These are phyloP conservation scores for Polypedilum pembai DNA, from an alignment of 1,140 invertebrate genomes.

Conservation along the genomic window DNA sequence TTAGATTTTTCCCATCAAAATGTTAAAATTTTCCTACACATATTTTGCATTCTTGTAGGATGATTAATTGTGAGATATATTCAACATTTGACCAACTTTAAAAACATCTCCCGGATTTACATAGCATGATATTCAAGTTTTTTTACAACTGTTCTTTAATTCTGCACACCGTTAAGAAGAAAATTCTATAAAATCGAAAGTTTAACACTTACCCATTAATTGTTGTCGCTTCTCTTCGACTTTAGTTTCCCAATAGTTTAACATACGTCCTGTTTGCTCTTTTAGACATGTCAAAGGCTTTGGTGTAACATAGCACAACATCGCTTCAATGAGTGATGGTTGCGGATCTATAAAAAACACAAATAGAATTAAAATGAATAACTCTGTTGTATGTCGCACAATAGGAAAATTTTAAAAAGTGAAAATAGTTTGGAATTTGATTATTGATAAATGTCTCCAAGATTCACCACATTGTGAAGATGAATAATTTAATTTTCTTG, in stretches of 20 bases:
- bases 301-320: neutral
- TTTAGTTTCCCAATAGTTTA: neutral
- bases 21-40: neutral
- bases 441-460: neutral
- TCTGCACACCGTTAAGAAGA: too few species aligned
- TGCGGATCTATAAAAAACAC: neutral
- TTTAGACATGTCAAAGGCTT: neutral
- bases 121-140: too few species aligned
- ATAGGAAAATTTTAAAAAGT: neutral
- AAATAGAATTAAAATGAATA: neutral
- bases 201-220: constrained; percentile 6
- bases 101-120: too few species aligned
- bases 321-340: neutral
- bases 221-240: neutral
- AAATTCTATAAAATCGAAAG: neutral
- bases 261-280: neutral
- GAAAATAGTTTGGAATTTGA: neutral
- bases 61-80: neutral
- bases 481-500: neutral
- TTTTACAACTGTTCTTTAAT: neutral
- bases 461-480: neutral
- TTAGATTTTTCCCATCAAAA: too few species aligned
- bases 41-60: neutral
- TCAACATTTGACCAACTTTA: neutral
- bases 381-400: neutral